Evolutionary conservation across 1,140 invertebrate species (phyloP), one percentile per base, ranked within the genome.

Genomic region (Harpegnathos saltator): DNA sequence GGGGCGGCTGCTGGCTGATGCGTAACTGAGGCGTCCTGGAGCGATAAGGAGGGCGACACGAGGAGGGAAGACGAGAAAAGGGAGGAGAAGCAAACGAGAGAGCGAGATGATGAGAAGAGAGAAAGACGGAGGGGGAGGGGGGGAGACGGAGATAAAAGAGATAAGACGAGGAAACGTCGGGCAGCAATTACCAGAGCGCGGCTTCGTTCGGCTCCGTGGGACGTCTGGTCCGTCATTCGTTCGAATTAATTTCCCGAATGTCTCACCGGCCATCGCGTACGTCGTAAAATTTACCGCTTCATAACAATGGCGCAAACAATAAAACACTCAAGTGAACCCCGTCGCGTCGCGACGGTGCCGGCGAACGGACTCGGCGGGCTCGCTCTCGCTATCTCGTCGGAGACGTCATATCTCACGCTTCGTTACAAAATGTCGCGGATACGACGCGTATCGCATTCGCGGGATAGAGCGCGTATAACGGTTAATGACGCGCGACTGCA

Each of bases 191-290:
- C 85, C 85, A 85, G 85, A 85, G 85, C 85, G 85, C 83, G 81
- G 66, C 71, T 66, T 69, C 68, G 58, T 72, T 73, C 54, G 80
- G 80, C 86, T 85, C 85, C 85, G 83, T 72, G 71, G 66, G 50
- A 72, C 63, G 85, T 86, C 85, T 85, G 78, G 85, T 78, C 85
- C 86, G 85, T 87, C 85, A 87, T 87, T 87, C 85, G 83, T 87
- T 86, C 85, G 75, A 83, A 87, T 87, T 87, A 87, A 87, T 87
- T 85, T 83, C 66, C 72, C 78, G 84, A 86, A 87, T 87, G 85
- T 86, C 86, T 83, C 85, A 86, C 50, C 85, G 80, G 62, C 72
- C 69, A 71, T 83, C 73, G 80, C 52, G 29, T 81, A 29, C 54
- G 29, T 63, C 72, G 72, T 87, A 86, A 86, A 87, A 87, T 68